These are phyloP conservation scores for Himalopsyche japonica DNA, from an alignment of 2,888 invertebrate species.

Conservation along the genomic window DNA sequence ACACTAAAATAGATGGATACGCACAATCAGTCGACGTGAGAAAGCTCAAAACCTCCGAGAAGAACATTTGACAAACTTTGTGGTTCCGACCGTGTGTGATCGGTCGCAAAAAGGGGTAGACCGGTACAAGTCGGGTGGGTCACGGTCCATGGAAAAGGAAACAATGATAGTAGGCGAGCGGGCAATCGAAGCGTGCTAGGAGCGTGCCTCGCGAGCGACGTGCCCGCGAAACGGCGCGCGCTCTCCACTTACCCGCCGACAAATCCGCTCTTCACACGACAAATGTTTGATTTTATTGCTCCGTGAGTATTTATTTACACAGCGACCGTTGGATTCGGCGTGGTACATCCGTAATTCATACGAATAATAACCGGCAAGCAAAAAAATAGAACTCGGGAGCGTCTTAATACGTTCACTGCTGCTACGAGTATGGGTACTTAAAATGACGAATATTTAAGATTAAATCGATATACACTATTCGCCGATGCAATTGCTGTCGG, in stretches of 20 bases:
- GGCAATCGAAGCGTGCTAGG: not conserved
- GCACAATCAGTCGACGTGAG: no score
- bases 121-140: not conserved
- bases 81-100: not conserved
- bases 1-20: no score
- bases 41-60: no score
- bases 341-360: not conserved
- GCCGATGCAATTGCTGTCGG: no score
- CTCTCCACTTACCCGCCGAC: not conserved
- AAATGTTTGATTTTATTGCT: not conserved
- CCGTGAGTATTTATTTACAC: not conserved
- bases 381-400: no score
- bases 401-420: no score
- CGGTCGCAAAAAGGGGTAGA: not conserved
- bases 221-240: not conserved
- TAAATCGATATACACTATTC: no score
- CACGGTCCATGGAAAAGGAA: not conserved
- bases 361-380: no score
- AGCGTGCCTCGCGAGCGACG: not conserved
- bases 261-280: not conserved
- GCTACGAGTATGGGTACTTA: no score
- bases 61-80: no score
- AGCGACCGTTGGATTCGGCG: not conserved
- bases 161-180: not conserved
- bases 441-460: no score